Evolutionary conservation across 2,113 vertebrate genomes (phyloP).

Genomic region (Actenoides hombroni): DNA sequence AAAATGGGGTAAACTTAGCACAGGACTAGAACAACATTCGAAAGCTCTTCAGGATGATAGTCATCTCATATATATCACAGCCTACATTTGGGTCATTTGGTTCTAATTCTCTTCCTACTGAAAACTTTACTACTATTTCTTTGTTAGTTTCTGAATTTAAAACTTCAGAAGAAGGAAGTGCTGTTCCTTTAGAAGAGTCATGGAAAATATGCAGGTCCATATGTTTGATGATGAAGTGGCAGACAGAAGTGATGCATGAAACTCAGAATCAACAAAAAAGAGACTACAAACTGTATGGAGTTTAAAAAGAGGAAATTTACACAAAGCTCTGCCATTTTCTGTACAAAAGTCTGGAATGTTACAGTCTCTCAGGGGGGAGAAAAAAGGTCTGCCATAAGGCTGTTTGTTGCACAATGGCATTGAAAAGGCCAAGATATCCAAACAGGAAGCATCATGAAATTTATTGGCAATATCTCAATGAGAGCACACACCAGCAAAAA

Average conservation of each 20-base stretch:
- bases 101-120: neutral
- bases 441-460: neutral
- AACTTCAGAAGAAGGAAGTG: neutral
- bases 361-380: neutral
- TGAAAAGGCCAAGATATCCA: neutral
- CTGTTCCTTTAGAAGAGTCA: neutral
- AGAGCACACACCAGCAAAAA: neutral
- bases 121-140: neutral
- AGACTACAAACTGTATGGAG: neutral
- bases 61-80: neutral
- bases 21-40: neutral
- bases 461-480: neutral
- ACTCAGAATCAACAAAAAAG: neutral
- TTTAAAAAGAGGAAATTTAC: neutral
- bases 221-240: neutral
- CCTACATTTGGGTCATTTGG: neutral
- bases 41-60: neutral
- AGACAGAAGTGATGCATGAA: neutral
- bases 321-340: neutral
- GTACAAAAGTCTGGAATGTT: neutral
- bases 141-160: neutral
- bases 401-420: neutral
- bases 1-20: neutral
- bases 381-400: neutral
- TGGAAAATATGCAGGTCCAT: neutral